phyloP scores from a whole-genome alignment of 1,140 invertebrate species.

The Euura lappo region DNA sequence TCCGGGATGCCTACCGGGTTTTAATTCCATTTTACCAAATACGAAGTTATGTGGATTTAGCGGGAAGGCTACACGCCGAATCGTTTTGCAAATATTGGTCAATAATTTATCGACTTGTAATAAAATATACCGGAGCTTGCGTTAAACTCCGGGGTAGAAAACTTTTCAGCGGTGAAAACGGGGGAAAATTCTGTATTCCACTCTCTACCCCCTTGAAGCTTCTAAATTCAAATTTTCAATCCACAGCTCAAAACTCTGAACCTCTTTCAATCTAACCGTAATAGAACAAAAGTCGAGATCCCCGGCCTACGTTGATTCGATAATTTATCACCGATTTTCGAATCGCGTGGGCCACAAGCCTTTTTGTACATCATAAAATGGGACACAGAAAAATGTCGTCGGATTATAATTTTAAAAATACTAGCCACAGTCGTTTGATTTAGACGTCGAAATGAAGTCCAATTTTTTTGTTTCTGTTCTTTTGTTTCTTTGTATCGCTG shows the following conservation, averaged over 20 bases:
- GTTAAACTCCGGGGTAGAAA: background rate
- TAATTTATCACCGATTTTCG: no score
- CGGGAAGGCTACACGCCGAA: background rate
- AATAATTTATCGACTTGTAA: constrained; percentile 5
- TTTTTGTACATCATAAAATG: no score
- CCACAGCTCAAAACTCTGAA: background rate
- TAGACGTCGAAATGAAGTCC: background rate
- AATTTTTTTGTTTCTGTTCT: no score
- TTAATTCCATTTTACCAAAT: constrained; percentile 2
- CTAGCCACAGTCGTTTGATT: background rate
- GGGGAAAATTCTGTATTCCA: background rate
- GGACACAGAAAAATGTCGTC: no score
- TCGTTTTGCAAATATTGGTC: background rate
- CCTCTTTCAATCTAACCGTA: no score
- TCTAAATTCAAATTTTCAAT: background rate
- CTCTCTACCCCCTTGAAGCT: background rate
- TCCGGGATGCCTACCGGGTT: background rate
- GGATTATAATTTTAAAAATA: no score
- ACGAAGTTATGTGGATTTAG: constrained; percentile 5
- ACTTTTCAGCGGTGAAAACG: background rate
- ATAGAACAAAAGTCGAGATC: no score
- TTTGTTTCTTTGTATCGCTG: background rate
- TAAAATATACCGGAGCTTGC: background rate
- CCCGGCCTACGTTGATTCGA: no score
- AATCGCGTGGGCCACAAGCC: no score